These are phyloP conservation scores for Glomeris maerens DNA, from an alignment of 1,140 invertebrate genomes.

Conservation along the genomic window DNA sequence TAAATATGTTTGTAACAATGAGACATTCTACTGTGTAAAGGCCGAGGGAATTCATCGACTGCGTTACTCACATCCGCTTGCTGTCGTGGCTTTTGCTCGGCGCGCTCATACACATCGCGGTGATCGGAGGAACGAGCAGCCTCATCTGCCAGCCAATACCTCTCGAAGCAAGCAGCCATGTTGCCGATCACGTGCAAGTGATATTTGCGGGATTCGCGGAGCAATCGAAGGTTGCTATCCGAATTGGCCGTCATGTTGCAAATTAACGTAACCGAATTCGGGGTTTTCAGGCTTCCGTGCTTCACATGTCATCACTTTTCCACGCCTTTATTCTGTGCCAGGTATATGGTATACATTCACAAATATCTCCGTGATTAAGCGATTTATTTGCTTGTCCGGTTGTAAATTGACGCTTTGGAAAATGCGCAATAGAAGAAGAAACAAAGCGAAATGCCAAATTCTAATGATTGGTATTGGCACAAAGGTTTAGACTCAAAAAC, in stretches of 20 bases:
- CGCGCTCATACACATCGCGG: slow-evolving; percentile 72
- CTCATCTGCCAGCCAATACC: slow-evolving; percentile 69
- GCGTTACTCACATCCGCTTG: slow-evolving; percentile 81
- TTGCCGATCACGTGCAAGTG: slow-evolving; percentile 89
- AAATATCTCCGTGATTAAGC: too few relatives aligned
- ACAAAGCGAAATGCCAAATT: too few relatives aligned
- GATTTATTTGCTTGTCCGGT: too few relatives aligned
- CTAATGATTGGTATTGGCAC: too few relatives aligned
- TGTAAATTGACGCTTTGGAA: too few relatives aligned
- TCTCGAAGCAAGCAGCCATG: slow-evolving; percentile 85
- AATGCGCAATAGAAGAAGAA: too few relatives aligned
- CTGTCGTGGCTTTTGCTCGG: slow-evolving; percentile 92
- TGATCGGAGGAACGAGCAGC: slow-evolving; percentile 32
- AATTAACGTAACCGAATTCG: slow-evolving; percentile 11
- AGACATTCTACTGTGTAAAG: slow-evolving; percentile 35
- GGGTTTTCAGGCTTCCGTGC: slow-evolving; percentile 43
- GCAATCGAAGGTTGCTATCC: slow-evolving; percentile 56
- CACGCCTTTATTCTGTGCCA: slow-evolving; percentile 52
- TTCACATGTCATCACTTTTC: slow-evolving; percentile 75
- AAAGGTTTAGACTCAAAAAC: too few relatives aligned
- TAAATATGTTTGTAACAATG: slow-evolving; percentile 1
- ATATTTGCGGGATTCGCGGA: slow-evolving; percentile 92
- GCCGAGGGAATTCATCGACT: slow-evolving; percentile 87
- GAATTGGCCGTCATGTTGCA: slow-evolving; percentile 6
- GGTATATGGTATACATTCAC: too few relatives aligned